Evolutionary conservation across 2,113 vertebrate species (phyloP).

Genomic region (Actenoides lindsayi): DNA sequence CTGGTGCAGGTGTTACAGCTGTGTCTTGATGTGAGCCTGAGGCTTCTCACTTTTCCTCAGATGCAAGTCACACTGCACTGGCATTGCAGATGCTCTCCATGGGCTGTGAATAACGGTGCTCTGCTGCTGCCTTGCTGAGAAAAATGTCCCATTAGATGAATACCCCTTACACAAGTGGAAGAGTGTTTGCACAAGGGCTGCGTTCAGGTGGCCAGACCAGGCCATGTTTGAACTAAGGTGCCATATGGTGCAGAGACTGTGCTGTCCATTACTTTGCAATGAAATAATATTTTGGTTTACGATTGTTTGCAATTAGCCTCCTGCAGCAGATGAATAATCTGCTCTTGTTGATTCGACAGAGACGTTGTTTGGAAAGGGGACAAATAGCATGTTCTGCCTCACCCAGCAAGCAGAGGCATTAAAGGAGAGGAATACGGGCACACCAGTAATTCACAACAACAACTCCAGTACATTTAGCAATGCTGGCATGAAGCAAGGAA

Average conservation of each 20-base stretch:
- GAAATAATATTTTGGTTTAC: background rate
- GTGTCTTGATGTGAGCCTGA: background rate
- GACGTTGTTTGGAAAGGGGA: slow-evolving; percentile 14
- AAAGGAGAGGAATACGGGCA: background rate
- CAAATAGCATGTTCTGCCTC: background rate
- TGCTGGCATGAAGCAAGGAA: background rate
- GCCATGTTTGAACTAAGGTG: fast-evolving
- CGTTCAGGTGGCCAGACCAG: background rate
- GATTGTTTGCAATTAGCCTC: slow-evolving; percentile 38
- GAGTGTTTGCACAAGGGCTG: background rate
- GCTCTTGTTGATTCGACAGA: slow-evolving; percentile 48
- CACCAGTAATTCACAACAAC: background rate
- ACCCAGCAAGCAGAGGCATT: background rate
- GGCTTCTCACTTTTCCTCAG: background rate
- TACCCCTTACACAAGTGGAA: background rate
- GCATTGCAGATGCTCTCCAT: background rate
- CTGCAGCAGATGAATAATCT: slow-evolving; percentile 56
- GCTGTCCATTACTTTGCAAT: background rate
- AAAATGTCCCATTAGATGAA: background rate
- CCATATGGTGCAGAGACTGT: background rate
- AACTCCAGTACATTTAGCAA: background rate
- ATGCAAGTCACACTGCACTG: background rate
- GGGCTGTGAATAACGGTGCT: fast-evolving
- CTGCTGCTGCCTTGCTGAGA: background rate
- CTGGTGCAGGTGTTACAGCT: background rate